phyloP scores from a whole-genome alignment of 2,113 vertebrate genomes.

The Phycodurus eques region DNA sequence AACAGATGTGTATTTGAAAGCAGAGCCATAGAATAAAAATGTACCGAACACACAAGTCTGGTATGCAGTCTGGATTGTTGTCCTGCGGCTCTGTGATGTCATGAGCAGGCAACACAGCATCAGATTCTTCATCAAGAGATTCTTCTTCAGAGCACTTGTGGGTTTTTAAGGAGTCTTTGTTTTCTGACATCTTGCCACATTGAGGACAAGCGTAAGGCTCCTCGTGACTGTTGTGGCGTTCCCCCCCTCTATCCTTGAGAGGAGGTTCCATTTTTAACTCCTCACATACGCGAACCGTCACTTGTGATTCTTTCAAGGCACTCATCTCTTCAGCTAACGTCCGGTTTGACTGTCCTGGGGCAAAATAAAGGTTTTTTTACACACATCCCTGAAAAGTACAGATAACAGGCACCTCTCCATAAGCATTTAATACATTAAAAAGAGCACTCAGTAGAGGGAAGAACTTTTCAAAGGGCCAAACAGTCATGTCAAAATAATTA shows the following conservation, averaged over 20 bases:
- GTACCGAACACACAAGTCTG: neutral
- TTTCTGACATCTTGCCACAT: conserved; percentile 71
- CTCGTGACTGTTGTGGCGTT: conserved; percentile 22
- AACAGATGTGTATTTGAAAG: neutral
- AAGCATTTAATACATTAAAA: neutral
- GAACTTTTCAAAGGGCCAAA: too few species aligned
- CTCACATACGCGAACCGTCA: too few species aligned
- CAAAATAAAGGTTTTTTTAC: neutral
- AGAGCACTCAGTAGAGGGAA: neutral
- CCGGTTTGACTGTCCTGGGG: conserved; percentile 33
- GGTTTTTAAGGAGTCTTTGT: conserved; percentile 38
- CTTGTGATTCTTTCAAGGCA: too few species aligned
- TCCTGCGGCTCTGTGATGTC: neutral
- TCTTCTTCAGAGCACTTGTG: conserved; percentile 25
- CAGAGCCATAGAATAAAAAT: neutral
- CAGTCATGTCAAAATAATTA: too few species aligned
- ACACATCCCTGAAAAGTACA: neutral
- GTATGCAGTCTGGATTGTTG: neutral
- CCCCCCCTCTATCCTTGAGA: conserved; percentile 25
- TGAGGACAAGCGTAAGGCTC: conserved; percentile 36
- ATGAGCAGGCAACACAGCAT: neutral
- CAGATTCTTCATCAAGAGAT: neutral
- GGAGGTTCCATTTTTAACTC: neutral
- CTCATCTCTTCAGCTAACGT: conserved; percentile 24
- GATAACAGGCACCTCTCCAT: neutral